A percentile compares a stretch with the other conserved stretches of the same genome.
Evolutionary conservation across 2,888 invertebrate genomes (phyloP).

Genomic region (Cephonodes hylas): DNA sequence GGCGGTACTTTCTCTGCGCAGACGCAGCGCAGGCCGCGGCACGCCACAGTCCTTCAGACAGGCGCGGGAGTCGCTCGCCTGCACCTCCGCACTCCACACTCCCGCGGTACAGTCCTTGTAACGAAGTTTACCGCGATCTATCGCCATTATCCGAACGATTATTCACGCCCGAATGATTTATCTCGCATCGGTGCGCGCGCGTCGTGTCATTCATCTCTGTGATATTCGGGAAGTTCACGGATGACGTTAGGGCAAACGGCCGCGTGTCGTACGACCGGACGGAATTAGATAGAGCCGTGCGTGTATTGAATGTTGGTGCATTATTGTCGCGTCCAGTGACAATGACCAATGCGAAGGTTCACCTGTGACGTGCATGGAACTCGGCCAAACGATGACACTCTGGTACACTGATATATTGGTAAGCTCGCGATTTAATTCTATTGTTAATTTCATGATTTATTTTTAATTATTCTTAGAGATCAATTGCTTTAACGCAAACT

Average conservation of each 20-base stretch:
- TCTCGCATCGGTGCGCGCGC: conserved; percentile 34
- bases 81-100: conserved; percentile 32
- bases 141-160: conserved; percentile 17
- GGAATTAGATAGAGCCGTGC: conserved; percentile 43
- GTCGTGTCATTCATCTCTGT: conserved; percentile 37
- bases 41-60: conserved; percentile 60
- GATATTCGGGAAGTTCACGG: conserved; percentile 48
- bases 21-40: conserved; percentile 47
- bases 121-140: not conserved
- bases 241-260: conserved; percentile 47
- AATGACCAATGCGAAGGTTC: conserved; percentile 64
- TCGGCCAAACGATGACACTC: conserved; percentile 76
- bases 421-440: conserved; percentile 36
- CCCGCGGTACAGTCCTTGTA: conserved; percentile 35
- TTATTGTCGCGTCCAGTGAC: conserved; percentile 58
- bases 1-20: conserved; percentile 76
- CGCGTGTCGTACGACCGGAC: conserved; percentile 35
- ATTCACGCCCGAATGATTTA: conserved; percentile 38
- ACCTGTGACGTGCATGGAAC: conserved; percentile 69
- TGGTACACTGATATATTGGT: conserved; percentile 79
- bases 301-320: conserved; percentile 49
- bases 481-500: not conserved
- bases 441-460: conserved; percentile 1
- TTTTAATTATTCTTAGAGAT: not conserved
- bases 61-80: conserved; percentile 61